phyloP scores from a whole-genome alignment of 2,888 invertebrate genomes.

The Noctua comes region DNA sequence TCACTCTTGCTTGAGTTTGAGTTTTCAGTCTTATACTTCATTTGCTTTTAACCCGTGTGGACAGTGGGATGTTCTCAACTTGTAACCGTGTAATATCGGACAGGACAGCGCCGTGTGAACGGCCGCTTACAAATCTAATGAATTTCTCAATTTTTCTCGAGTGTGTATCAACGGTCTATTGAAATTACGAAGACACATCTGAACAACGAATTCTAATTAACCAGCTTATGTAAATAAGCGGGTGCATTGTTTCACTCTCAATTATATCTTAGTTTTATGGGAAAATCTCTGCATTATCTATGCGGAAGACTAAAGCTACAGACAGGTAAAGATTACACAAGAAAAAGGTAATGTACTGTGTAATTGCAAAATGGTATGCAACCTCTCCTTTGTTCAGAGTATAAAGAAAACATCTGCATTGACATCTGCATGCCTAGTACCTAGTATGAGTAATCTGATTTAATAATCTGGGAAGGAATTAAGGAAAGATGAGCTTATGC shows the following conservation, averaged over 20 bases:
- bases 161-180: slow-evolving; percentile 23
- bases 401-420: slow-evolving; percentile 4
- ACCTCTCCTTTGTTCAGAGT: slow-evolving; percentile 23
- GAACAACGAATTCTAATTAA: slow-evolving; percentile 39
- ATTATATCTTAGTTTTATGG: slow-evolving; percentile 60
- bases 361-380: slow-evolving; percentile 45
- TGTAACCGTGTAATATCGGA: neutral
- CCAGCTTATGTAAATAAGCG: slow-evolving; percentile 47
- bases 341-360: slow-evolving; percentile 46
- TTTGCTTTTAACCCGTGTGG: too few relatives aligned
- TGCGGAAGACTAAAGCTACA: slow-evolving; percentile 55
- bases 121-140: neutral
- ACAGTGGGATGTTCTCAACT: neutral
- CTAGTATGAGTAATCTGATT: slow-evolving; percentile 2
- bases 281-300: slow-evolving; percentile 63
- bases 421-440: slow-evolving; percentile 3
- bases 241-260: slow-evolving; percentile 47
- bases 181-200: slow-evolving; percentile 30
- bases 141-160: neutral
- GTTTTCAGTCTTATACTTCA: neutral
- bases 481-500: neutral
- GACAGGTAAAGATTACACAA: slow-evolving; percentile 38
- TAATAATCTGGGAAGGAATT: slow-evolving; percentile 14
- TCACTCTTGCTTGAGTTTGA: too few relatives aligned
- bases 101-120: neutral